These are phyloP conservation scores for Apamea anceps DNA, from an alignment of 2,888 invertebrate species.

Conservation along the genomic window DNA sequence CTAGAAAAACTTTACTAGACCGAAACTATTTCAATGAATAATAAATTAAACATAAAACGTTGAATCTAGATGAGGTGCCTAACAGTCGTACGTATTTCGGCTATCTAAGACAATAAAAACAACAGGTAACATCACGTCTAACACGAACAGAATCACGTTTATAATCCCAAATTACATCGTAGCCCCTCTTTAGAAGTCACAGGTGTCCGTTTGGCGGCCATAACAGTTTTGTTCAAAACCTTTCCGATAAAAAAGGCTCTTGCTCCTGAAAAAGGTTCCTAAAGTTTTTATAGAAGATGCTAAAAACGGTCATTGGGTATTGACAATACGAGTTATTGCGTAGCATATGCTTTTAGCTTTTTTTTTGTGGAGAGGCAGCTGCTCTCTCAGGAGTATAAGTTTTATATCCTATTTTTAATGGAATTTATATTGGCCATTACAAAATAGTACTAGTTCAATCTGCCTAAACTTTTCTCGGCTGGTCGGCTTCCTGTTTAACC, in stretches of 20 bases:
- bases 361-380: not conserved
- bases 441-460: not conserved
- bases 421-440: not conserved
- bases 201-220: conserved; percentile 61
- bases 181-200: conserved; percentile 56
- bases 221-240: conserved; percentile 64
- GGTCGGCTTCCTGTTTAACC: not conserved
- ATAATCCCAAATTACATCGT: conserved; percentile 50
- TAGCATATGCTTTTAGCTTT: not conserved
- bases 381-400: not conserved
- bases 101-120: conserved; percentile 2
- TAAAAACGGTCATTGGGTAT: conserved; percentile 43
- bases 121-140: conserved; percentile 15
- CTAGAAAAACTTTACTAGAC: not conserved
- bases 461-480: not conserved
- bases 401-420: not conserved
- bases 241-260: conserved; percentile 62
- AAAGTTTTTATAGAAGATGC: conserved; percentile 56
- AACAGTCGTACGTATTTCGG: not conserved
- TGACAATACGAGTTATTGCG: conserved; percentile 49
- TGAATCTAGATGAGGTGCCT: conserved; percentile 13
- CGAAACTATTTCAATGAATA: conserved; percentile 29
- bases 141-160: conserved; percentile 30
- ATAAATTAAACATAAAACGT: conserved; percentile 24
- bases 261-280: conserved; percentile 42